Evolutionary conservation across 2,888 invertebrate genomes (phyloP), one percentile per base, ranked within the genome.

Genomic region (Cepaea hortensis): DNA sequence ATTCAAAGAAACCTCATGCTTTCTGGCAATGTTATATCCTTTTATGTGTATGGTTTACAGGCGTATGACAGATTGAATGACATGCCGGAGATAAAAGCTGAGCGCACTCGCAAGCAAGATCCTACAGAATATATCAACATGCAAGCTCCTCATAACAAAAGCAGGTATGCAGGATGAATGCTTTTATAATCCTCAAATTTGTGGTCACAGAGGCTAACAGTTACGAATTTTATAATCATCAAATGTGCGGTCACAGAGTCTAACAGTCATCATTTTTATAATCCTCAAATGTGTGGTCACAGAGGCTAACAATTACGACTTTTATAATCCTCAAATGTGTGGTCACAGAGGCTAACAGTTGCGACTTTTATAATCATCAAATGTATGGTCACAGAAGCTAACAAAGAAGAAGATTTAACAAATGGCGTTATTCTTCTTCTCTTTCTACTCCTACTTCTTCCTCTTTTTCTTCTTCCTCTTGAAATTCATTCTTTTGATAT

Each of bases 111-210:
- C 85, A 94, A 93, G 89, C 88, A 89, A 20, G 94, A 94, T 87
- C 94, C 94, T 9, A 91, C 91, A 76, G 94, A 94, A 85, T 94
- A 91, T 87, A 88, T 93, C 68, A 94, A 94, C 87, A 92, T 92
- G 90, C 91, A 88, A 18, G 89, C 93, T 86, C 94, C 94, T 11
- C 92, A 94, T 90, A 94, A 94, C 88, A 87, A 92, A 79, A 91
- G 92, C 76, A 93, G 93, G 94, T 94, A 90, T 9, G 11, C 3
- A 55, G 55, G 55, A 9, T 6, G 55, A 55, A 55, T 9, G 6
- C 11, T 55, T 55, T 55, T 55, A 55, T 11, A 55, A 55, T 55
- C 55, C 55, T 55, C 55, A 55, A 55, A 55, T 55, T 0, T 55
- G 55, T 55, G 55, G 55, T 9, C 11, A 55, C 55, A 55, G 55